phyloP scores from a whole-genome alignment of 2,888 invertebrate species.

The Oxycera nigricornis region DNA sequence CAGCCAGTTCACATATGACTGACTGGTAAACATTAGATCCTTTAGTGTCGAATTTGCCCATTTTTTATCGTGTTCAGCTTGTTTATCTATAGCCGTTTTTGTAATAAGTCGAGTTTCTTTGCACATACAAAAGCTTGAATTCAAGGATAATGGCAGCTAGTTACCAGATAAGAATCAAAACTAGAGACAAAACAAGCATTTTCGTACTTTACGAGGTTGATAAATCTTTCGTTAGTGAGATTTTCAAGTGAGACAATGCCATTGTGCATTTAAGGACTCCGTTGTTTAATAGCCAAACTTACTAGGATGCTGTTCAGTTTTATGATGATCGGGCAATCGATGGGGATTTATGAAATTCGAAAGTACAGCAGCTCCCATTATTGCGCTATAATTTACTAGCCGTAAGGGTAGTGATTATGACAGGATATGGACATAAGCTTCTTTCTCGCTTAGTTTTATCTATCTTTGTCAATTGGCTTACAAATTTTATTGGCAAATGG shows the following conservation, averaged over 20 bases:
- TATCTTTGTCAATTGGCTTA: background rate
- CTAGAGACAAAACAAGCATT: constrained; percentile 28
- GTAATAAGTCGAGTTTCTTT: constrained; percentile 1
- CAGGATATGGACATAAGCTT: constrained; percentile 13
- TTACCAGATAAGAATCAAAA: constrained; percentile 39
- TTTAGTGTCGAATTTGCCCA: background rate
- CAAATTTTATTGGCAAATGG: constrained; percentile 19
- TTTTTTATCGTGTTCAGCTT: constrained; percentile 10
- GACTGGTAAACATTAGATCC: background rate
- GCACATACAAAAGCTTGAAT: constrained; percentile 1
- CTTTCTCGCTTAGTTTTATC: background rate
- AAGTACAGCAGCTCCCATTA: background rate
- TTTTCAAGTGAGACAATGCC: background rate
- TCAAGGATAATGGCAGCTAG: constrained; percentile 20
- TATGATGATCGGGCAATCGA: constrained; percentile 37
- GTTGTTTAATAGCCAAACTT: constrained; percentile 17
- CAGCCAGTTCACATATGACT: background rate
- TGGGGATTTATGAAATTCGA: constrained; percentile 38
- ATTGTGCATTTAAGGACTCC: background rate
- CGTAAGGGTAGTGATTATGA: constrained; percentile 33
- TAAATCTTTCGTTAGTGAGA: background rate
- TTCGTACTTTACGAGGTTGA: constrained; percentile 16
- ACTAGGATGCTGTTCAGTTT: constrained; percentile 9
- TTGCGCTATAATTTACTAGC: background rate
- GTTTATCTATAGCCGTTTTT: too few species aligned